Evolutionary conservation across 2,113 vertebrate species (phyloP).

Genomic region (Rhinoderma darwinii): DNA sequence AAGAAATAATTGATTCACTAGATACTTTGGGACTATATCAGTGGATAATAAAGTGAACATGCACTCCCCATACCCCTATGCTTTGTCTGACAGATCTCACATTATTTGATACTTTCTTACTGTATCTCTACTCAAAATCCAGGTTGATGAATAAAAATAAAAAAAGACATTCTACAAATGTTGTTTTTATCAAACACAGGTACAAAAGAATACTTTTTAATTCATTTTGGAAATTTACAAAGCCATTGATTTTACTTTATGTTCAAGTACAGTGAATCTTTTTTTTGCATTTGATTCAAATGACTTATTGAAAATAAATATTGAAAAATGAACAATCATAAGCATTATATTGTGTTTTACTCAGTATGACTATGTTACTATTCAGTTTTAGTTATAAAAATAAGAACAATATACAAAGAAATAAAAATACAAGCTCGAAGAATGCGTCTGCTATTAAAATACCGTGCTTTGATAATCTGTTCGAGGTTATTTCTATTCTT

Average conservation of each 20-base stretch:
- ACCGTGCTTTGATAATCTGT: neutral
- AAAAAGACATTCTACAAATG: neutral
- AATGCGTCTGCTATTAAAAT: neutral
- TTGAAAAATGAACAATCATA: too few relatives aligned
- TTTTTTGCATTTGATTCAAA: neutral
- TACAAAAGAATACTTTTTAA: neutral
- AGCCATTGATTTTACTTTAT: neutral
- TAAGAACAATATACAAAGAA: too few relatives aligned
- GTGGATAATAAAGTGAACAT: too few relatives aligned
- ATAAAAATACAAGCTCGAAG: neutral
- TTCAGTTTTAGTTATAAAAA: neutral
- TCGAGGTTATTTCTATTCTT: neutral
- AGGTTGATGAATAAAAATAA: neutral
- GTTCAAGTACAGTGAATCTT: neutral
- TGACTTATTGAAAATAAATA: neutral
- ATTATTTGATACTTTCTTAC: neutral
- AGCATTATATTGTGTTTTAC: neutral
- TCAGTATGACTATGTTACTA: neutral
- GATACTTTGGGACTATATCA: neutral
- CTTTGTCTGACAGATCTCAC: neutral
- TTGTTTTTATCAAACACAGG: neutral
- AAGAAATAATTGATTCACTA: neutral
- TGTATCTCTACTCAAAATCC: neutral
- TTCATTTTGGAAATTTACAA: neutral
- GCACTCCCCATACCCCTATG: neutral